Evolutionary conservation across 2,113 vertebrate genomes (phyloP).

Genomic region (Phoenicopterus ruber): DNA sequence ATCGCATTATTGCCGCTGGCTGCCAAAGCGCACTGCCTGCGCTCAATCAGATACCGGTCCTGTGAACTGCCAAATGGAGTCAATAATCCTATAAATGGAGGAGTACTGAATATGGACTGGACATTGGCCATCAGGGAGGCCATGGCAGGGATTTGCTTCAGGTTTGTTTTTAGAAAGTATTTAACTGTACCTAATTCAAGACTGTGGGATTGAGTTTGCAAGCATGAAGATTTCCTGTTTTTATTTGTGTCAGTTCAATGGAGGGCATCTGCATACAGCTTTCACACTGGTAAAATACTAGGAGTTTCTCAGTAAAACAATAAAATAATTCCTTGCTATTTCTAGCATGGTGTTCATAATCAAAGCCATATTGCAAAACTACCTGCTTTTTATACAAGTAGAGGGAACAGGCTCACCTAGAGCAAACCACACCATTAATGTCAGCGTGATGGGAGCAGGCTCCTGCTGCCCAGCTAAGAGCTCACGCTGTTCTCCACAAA

Average conservation of each 20-base stretch:
- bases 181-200: neutral
- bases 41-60: neutral
- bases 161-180: neutral
- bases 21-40: neutral
- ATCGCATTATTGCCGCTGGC: neutral
- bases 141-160: fast-evolving
- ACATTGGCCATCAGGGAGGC: neutral
- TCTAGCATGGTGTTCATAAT: neutral
- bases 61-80: neutral
- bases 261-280: fast-evolving
- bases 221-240: neutral
- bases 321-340: neutral
- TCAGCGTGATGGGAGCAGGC: neutral
- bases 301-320: neutral
- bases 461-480: neutral
- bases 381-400: neutral
- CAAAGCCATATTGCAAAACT: neutral
- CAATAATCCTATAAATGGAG: neutral
- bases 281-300: neutral
- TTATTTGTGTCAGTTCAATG: neutral
- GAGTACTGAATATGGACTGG: neutral
- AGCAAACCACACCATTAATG: neutral
- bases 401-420: neutral
- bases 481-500: neutral
- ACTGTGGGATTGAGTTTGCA: neutral